phyloP scores from a whole-genome alignment of 2,888 invertebrate genomes.

The Ephialtes manifestator region DNA sequence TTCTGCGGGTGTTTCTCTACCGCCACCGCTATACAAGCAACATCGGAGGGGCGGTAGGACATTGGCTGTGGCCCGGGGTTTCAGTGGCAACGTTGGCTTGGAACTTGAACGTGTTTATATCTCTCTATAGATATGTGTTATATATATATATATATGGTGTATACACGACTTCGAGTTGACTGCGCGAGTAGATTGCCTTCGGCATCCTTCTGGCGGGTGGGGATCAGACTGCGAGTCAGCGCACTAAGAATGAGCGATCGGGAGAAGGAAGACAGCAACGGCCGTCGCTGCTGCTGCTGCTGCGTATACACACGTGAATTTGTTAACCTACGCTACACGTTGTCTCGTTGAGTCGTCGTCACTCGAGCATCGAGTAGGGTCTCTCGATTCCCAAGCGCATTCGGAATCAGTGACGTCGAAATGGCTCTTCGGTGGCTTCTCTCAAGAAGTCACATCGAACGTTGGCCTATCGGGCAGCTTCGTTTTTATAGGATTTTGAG shows the following conservation, averaged over 20 bases:
- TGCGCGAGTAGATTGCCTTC: conserved; percentile 19
- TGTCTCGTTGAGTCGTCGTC: conserved; percentile 74
- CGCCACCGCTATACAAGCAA: conserved; percentile 10
- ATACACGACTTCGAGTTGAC: conserved; percentile 1
- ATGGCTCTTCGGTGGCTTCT: no score
- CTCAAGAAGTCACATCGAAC: no score
- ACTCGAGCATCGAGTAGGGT: conserved; percentile 55
- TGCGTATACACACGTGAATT: conserved; percentile 77
- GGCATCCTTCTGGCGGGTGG: conserved; percentile 14
- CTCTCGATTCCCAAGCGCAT: neutral
- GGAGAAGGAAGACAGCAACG: conserved; percentile 34
- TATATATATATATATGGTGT: neutral
- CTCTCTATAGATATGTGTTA: neutral
- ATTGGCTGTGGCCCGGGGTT: conserved; percentile 20
- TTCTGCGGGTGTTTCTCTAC: conserved; percentile 30
- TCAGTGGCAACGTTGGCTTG: conserved; percentile 21
- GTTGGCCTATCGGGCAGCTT: no score
- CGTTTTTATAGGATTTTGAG: no score
- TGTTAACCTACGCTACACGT: conserved; percentile 79
- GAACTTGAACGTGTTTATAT: neutral
- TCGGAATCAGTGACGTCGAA: neutral
- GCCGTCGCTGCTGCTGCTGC: neutral
- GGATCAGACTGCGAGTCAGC: conserved; percentile 36
- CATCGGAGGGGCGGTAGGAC: conserved; percentile 36
- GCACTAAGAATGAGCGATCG: conserved; percentile 57